Conservation (phyloP, 64 coral and sea anemone genomes). For the Platygyra sinensis region DNA sequence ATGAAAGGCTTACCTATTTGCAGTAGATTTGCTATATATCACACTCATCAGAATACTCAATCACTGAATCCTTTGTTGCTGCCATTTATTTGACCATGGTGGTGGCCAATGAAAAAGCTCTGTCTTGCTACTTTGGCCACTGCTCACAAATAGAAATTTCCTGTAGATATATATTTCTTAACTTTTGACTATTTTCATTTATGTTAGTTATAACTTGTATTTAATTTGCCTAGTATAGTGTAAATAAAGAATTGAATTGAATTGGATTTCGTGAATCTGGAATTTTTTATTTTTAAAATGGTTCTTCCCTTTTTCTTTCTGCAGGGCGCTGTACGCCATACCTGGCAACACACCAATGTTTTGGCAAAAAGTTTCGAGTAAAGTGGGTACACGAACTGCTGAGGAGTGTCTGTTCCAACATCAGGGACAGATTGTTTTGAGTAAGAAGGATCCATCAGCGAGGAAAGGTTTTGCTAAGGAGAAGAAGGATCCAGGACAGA, state of each 20-base stretch:
- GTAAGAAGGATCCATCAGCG: conserved; percentile 18
- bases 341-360: conserved; percentile 58
- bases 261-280: not conserved
- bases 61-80: not conserved
- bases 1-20: too few relatives aligned
- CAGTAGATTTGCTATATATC: too few relatives aligned
- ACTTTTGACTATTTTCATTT: too few relatives aligned
- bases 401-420: conserved; percentile 74
- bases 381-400: conserved; percentile 78
- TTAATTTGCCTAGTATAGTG: too few relatives aligned
- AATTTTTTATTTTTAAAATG: not conserved
- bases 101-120: too few relatives aligned
- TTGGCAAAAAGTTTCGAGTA: conserved; percentile 78
- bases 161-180: too few relatives aligned
- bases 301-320: not conserved
- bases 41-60: not conserved
- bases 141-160: too few relatives aligned
- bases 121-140: too few relatives aligned
- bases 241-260: too few relatives aligned
- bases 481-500: conserved; percentile 38
- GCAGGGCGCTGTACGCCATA: conserved; percentile 59
- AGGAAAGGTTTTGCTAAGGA: conserved; percentile 19
- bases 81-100: too few relatives aligned
- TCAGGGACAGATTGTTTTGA: conserved; percentile 43
- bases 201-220: too few relatives aligned